Evolutionary conservation across 2,113 vertebrate species (phyloP), one percentile per base, ranked within the genome.

Genomic region (Boulengeromyrus knoepffleri): DNA sequence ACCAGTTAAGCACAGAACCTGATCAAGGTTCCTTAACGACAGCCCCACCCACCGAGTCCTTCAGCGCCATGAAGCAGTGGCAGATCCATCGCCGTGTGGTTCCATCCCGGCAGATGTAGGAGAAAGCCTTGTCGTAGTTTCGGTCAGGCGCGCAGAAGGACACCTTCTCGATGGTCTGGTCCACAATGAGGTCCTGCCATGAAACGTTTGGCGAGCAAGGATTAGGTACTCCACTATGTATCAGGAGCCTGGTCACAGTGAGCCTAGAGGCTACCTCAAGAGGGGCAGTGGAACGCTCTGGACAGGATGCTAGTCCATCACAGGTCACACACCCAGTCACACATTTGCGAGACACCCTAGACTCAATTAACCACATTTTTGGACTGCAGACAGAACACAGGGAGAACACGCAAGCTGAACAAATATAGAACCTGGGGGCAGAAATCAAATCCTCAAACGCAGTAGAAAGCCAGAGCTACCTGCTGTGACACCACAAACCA

Each of bases 151-250:
- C 98, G 0, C 98, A 98, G 93, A 98, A 98, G 0, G 98, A 98
- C 56, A 98, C 98, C 93, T 98, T 98, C 94, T 98, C 98, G 0
- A 98, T 98, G 92, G 98, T 98, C 95, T 98, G 98, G 93, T 98
- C 98, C 53, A 98, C 97, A 1, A 98, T 97, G 90, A 98, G 96
- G 92, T 98, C 98, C 98, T 98, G 90, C 89, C 42, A 52, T 15
- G 19, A 17, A 66, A 80, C 1, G 19, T 56, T 19, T 58, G 13
- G 27, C 85, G 13, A 50, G 15, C 31, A 24, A 13, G 24, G 46
- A 86, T 86, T 19, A 86, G 47, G 8, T 47, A 50, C 83, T 47
- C 70, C 70, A 77, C 8, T 77, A 39, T 39, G 27, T 77, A 36
- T 19, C 3, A 1, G 31, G 13, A 10, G 70, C 31, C n/a, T 21